These are phyloP conservation scores for Paramacrobiotus metropolitanus DNA, from an alignment of 1,140 invertebrate species.

Conservation along the genomic window DNA sequence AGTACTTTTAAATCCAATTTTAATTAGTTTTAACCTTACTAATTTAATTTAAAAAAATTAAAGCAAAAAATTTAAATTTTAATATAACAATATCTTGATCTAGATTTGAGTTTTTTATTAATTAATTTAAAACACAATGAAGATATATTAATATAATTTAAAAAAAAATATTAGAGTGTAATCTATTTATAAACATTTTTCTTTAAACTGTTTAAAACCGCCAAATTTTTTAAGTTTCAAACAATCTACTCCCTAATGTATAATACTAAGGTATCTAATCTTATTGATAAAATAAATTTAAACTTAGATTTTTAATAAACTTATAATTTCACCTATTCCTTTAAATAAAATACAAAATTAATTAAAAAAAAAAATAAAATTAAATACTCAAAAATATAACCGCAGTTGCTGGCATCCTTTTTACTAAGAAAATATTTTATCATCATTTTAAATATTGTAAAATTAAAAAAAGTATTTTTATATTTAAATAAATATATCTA, in stretches of 20 bases:
- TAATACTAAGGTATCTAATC: background rate
- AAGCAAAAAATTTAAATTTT: background rate
- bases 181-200: background rate
- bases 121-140: background rate
- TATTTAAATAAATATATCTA: background rate
- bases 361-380: background rate
- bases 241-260: background rate
- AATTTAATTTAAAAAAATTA: constrained; percentile 11
- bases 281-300: background rate
- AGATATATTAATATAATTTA: background rate
- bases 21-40: constrained; percentile 19
- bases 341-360: background rate
- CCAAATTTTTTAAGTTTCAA: background rate
- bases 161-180: background rate
- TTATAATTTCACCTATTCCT: background rate
- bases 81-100: background rate
- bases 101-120: background rate
- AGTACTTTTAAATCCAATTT: too few relatives aligned
- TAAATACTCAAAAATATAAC: background rate
- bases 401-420: background rate
- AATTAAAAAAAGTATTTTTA: background rate
- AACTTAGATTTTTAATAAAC: background rate
- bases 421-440: background rate
- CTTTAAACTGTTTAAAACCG: background rate
- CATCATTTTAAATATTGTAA: background rate